Base-by-base conservation (phyloP, 2,113 vertebrate species). In the Micromys minutus region DNA sequence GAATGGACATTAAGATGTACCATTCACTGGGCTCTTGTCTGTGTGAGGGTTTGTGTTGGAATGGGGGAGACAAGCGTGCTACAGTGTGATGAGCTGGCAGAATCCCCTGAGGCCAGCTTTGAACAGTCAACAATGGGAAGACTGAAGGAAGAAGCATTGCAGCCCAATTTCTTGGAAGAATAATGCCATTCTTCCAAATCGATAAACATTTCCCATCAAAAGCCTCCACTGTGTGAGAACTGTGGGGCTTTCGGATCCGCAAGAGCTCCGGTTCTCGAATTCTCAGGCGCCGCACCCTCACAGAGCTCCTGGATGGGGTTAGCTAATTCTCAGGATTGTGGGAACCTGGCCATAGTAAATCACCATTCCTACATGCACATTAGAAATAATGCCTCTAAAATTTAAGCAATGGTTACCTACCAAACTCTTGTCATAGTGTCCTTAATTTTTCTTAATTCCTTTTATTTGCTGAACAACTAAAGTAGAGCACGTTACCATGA, bases 121-220 rank as follows among this genome's bases (percentile, higher is more conserved):
- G 91, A 96, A 74, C 21, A 69, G 61, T 71, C 91, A 91, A 96
- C 95, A 94, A 94, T 57, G 61, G 50, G 36, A 76, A 96, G 84
- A 91, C 24, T 95, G 89, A 95, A 93, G 89, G 57, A 69, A 93
- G 92, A 69, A n/a, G n/a, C n/a, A 63, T 65, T 81, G 59, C 83
- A 91, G 87, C n/a, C 93, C 91, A 76, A 95, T 96, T 97, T 97
- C 94, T 95, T 95, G 93, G 95, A 96, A 97, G 94, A 96, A 93
- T 55, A 90, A 89, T 91, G 79, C 85, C 52, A 87, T 95, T 94
- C 93, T 79, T 96, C 87, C 94, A 87, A 92, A 93, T 94, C 93
- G 69, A 96, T 97, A 96, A 96, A 89, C 71, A 93, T 96, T 97
- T 97, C 84, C 92, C 95, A 96, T 97, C 95, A 97, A 91, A 90